Evolutionary conservation across 2,113 vertebrate genomes (phyloP), one percentile per base, ranked within the genome.

Genomic region (Ranitomeya imitator): DNA sequence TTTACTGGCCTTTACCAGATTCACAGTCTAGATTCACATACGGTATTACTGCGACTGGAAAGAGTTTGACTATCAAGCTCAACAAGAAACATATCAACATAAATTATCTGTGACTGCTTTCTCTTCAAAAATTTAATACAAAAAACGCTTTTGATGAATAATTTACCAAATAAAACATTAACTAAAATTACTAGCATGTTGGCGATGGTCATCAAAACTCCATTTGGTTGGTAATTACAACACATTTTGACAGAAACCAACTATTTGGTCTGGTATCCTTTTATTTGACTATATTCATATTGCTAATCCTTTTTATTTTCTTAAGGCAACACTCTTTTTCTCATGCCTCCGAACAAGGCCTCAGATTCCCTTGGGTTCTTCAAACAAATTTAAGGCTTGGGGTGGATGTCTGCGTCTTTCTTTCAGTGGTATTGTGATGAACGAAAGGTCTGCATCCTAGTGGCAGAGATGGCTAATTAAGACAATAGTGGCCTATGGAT

Each of bases 401-500:
- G 89, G 74, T 86, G 59, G 5, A 69, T 88, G 91, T 90, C 92
- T 92, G 90, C 89, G 91, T 85, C 1, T 26, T 89, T 90, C 37
- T 87, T 12, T 91, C 82, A 79, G 86, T 83, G 79, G 87, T 6
- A 73, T 7, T 1, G 87, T 73, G 93, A 94, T 93, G 93, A 94
- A 93, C 93, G 90, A 14, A 91, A 92, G 86, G 91, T 93, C 92
- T 92, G 89, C 88, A 90, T 90, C 87, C 86, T 86, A 89, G 92
- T 78, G 51, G 0, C 90, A 82, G 89, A 93, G 79, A 93, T 92
- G 90, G 92, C 91, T 93, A 93, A 93, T 94, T 93, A 94, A 93
- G 92, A 94, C 93, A 94, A 94, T 93, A 89, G 93, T 86, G 90
- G 91, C 90, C 87, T 78, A 60, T 23, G 81, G 45, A 92, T 91